These are phyloP conservation scores for Bujurquina vittata DNA, from an alignment of 2,113 vertebrate species.

Conservation along the genomic window DNA sequence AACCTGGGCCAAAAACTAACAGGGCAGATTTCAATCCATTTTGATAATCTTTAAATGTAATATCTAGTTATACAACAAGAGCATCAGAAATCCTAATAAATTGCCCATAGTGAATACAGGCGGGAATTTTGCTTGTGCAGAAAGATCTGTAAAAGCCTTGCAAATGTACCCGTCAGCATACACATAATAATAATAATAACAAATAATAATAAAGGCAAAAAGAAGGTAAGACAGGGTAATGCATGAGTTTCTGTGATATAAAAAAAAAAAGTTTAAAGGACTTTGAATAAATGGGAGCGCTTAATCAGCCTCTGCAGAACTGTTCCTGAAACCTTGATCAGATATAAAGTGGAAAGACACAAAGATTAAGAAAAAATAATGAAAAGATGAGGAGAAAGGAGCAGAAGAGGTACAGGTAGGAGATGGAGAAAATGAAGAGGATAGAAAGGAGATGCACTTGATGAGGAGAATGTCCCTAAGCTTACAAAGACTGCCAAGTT, in stretches of 20 bases:
- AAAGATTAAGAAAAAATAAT: slow-evolving; percentile 2
- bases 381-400: neutral
- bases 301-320: neutral
- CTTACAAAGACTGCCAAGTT: neutral
- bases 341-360: slow-evolving; percentile 18
- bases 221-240: neutral
- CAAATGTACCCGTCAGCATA: neutral
- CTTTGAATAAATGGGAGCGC: slow-evolving; percentile 14
- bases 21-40: slow-evolving; percentile 10
- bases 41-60: neutral
- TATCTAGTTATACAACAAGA: neutral
- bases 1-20: slow-evolving; percentile 1
- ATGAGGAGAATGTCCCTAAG: neutral
- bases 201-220: neutral
- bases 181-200: slow-evolving; percentile 10
- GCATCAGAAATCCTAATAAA: slow-evolving; percentile 3
- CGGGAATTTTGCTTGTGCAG: neutral
- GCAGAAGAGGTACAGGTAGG: neutral
- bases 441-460: neutral
- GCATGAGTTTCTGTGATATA: slow-evolving; percentile 5
- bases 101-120: neutral
- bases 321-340: slow-evolving; percentile 12
- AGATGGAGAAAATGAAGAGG: neutral
- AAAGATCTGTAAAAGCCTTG: neutral
- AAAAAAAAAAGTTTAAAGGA: slow-evolving; percentile 23